These are phyloP conservation scores for Mellivora capensis DNA, from an alignment of 2,113 vertebrate genomes.

Conservation along the genomic window DNA sequence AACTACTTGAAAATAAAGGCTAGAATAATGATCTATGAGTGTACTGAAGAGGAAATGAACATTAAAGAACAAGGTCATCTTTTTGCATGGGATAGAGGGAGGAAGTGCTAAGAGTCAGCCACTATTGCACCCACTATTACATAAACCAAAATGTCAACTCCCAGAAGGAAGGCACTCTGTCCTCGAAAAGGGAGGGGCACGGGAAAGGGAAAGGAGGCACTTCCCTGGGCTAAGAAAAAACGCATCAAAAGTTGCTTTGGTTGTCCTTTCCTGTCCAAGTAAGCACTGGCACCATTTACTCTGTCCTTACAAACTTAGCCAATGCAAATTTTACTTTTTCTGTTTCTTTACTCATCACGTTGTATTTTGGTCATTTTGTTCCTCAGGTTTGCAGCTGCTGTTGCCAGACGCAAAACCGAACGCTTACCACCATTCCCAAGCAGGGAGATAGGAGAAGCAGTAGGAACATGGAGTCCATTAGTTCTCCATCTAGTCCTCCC, in stretches of 20 bases:
- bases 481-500: neutral
- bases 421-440: neutral
- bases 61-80: neutral
- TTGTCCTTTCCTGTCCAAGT: neutral
- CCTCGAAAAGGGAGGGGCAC: neutral
- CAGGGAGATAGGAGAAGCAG: neutral
- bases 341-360: neutral
- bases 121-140: neutral
- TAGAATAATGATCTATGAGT: neutral
- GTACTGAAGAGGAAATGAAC: neutral
- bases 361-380: conserved; percentile 9
- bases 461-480: neutral
- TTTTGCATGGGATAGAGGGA: neutral
- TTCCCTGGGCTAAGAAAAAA: neutral
- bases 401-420: neutral
- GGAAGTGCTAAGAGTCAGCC: neutral
- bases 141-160: neutral
- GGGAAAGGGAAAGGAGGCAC: neutral
- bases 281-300: neutral
- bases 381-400: neutral
- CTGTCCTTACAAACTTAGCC: neutral
- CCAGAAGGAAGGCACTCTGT: neutral
- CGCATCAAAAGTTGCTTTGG: neutral
- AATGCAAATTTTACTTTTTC: neutral
- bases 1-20: neutral